Evolutionary conservation across 2,888 invertebrate species (phyloP).

Genomic region (Miltochrista miniata): DNA sequence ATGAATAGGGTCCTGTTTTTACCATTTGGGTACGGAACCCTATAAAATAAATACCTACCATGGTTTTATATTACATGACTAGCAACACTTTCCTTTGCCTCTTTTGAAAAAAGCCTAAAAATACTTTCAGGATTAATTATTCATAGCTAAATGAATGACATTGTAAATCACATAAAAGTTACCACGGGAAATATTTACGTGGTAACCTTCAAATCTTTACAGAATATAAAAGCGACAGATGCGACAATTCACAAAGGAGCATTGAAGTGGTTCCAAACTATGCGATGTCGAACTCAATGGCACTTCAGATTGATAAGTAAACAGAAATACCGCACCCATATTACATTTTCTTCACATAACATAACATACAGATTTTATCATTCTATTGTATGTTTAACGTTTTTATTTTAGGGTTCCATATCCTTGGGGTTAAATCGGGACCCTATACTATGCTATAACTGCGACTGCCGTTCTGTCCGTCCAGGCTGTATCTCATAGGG

Average conservation of each 20-base stretch:
- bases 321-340: slow-evolving; percentile 43
- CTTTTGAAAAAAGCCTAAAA: not conserved
- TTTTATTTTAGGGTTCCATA: too few relatives aligned
- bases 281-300: slow-evolving; percentile 58
- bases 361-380: slow-evolving; percentile 21
- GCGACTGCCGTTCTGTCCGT: too few relatives aligned
- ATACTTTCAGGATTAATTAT: not conserved
- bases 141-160: not conserved
- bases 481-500: too few relatives aligned
- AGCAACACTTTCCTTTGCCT: too few relatives aligned
- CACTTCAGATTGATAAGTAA: slow-evolving; percentile 63
- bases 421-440: too few relatives aligned
- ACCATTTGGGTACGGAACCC: too few relatives aligned
- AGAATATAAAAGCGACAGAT: slow-evolving; percentile 49
- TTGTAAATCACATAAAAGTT: not conserved
- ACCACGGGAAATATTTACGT: slow-evolving; percentile 18
- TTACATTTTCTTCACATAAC: slow-evolving; percentile 41
- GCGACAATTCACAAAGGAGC: slow-evolving; percentile 57
- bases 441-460: too few relatives aligned
- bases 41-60: too few relatives aligned
- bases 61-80: too few relatives aligned
- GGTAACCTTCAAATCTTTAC: slow-evolving; percentile 46
- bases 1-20: too few relatives aligned
- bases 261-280: slow-evolving; percentile 61
- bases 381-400: too few relatives aligned